These are phyloP conservation scores for Rhineura floridana DNA, from an alignment of 2,113 vertebrate species.

Conservation along the genomic window DNA sequence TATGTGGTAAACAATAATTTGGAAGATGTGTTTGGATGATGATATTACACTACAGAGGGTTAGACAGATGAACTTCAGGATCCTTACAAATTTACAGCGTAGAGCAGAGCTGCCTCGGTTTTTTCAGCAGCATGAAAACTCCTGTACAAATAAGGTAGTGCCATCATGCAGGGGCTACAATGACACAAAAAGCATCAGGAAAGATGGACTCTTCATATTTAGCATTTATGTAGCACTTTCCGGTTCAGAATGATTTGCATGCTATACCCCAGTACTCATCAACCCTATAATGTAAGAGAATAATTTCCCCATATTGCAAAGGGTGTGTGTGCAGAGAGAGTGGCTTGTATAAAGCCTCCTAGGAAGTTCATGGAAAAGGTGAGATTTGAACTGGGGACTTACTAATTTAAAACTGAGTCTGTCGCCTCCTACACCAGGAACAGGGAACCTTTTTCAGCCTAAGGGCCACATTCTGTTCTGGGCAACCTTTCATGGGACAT, in stretches of 20 bases:
- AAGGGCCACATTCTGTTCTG: too few relatives aligned
- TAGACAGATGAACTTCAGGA: neutral
- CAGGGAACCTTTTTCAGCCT: too few relatives aligned
- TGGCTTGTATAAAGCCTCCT: neutral
- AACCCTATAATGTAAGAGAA: neutral
- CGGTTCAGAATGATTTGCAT: neutral
- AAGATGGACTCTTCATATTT: neutral
- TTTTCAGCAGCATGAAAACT: neutral
- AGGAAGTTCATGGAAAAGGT: neutral
- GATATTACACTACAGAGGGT: neutral
- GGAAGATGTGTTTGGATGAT: neutral
- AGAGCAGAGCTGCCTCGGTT: neutral
- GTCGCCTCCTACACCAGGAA: neutral
- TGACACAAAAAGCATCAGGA: neutral
- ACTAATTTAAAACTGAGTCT: neutral
- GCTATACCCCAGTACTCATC: neutral
- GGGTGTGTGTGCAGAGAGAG: neutral
- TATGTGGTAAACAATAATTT: neutral
- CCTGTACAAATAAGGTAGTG: neutral
- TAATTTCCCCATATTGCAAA: neutral
- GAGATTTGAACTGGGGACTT: neutral
- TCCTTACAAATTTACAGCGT: neutral
- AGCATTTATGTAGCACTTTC: neutral
- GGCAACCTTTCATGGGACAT: too few relatives aligned
- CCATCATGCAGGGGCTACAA: rapidly evolving